Base-by-base conservation (phyloP, 2,888 invertebrate species). In the Nemotelus pantherinus region DNA sequence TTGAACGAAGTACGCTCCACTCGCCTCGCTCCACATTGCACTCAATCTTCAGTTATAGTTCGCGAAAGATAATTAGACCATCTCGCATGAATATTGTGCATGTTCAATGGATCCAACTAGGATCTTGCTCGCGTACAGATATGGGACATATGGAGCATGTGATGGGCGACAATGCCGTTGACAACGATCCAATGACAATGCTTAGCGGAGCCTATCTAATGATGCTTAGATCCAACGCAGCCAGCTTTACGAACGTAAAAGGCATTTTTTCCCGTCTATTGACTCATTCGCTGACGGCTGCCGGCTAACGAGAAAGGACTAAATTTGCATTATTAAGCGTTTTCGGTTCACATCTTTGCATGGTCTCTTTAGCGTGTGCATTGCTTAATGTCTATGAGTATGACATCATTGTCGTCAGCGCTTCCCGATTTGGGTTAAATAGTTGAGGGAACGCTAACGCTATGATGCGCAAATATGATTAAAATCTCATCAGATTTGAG, bases 31-130 rank as follows among this genome's bases (percentile, higher is more conserved):
- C 58, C n/a, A 25, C 58, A 58, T 25, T 6, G 4, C 25, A 58
- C 4, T 58, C 45, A 39, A n/a, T 10, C 45, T 47, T 47, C 3
- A 25, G 44, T 45, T 9, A 47, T 50, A 68, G 41, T 39, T 25
- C 67, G 48, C 67, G 67, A 68, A 65, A 68, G 67, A 68, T 68
- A 68, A 68, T 68, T 68, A 68, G 50, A 68, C 50, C 10, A 50
- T 41, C 3, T 68, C 67, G 67, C 44, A 68, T 68, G 67, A 39
- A 68, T 68, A 68, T 68, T 68, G 50, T 68, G 67, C 48, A 68
- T 68, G 67, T 50, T 68, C 67, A 68, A 43, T 68, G 67, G 67
- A 25, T 48, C 65, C 45, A 44, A 65, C 6, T 44, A 65, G 7
- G 25, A 65, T 65, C n/a, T 47, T 43, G 10, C 3, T 10, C 45